phyloP scores from a whole-genome alignment of 2,113 vertebrate genomes.

The Epinephelus lanceolatus region DNA sequence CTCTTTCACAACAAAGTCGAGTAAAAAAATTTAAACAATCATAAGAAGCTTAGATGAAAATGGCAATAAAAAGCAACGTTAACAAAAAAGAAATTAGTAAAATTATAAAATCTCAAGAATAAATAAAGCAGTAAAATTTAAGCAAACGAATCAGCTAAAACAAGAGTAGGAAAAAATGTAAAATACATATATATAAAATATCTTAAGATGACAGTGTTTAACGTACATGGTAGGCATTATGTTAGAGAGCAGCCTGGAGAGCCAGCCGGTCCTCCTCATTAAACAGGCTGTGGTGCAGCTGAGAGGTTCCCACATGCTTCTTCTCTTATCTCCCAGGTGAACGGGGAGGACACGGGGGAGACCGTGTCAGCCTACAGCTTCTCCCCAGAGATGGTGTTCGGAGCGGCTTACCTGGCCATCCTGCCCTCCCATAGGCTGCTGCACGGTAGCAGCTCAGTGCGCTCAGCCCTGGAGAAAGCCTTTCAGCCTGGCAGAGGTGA shows the following conservation, averaged over 20 bases:
- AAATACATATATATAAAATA: too few species aligned
- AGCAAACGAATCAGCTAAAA: too few species aligned
- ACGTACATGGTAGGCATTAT: neutral
- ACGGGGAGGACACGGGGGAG: constrained; percentile 88
- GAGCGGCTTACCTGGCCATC: constrained; percentile 90
- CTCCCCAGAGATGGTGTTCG: constrained; percentile 92
- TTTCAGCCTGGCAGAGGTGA: constrained; percentile 87
- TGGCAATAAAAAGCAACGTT: too few species aligned
- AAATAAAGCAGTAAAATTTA: too few species aligned
- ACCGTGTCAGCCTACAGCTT: constrained; percentile 90
- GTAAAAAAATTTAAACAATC: too few species aligned
- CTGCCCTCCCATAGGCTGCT: constrained; percentile 91
- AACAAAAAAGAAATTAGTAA: too few species aligned
- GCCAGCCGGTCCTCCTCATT: constrained; percentile 10
- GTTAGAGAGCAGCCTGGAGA: neutral
- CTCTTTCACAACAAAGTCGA: too few species aligned
- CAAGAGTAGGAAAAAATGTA: too few species aligned
- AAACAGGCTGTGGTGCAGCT: neutral
- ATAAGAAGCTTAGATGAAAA: too few species aligned
- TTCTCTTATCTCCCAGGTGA: constrained; percentile 81
- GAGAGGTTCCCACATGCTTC: neutral
- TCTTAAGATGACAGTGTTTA: too few species aligned
- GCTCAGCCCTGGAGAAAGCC: constrained; percentile 81
- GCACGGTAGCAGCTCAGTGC: constrained; percentile 86
- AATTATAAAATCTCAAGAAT: too few species aligned